Conservation (phyloP, 2,113 vertebrate species). For the Cinclus cinclus region DNA sequence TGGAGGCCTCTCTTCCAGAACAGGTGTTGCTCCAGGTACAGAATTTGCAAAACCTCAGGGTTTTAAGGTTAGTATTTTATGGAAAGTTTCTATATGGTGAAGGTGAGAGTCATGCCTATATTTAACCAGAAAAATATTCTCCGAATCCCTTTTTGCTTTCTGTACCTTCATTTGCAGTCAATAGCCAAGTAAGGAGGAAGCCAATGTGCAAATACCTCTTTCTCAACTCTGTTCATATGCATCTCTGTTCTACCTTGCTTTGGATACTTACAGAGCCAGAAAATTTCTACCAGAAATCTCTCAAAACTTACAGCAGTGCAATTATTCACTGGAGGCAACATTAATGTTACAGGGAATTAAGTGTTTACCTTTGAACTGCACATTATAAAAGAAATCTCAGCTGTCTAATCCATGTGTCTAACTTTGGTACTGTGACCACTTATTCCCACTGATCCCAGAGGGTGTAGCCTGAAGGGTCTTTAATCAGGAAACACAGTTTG, state of each 20-base stretch:
- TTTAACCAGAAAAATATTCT: neutral
- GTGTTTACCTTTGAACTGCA: neutral
- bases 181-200: neutral
- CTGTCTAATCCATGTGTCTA: neutral
- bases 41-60: neutral
- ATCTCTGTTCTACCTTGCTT: neutral
- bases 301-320: neutral
- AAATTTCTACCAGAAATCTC: neutral
- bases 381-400: neutral
- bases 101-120: neutral
- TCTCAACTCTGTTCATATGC: neutral
- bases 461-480: neutral
- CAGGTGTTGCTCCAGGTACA: neutral
- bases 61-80: neutral
- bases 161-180: neutral
- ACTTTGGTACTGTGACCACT: fast-evolving
- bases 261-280: neutral
- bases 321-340: neutral
- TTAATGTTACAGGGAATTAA: neutral
- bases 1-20: neutral
- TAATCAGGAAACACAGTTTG: neutral
- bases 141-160: neutral
- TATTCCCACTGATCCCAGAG: neutral
- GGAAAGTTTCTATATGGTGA: neutral
- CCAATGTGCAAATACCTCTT: fast-evolving